Base-by-base conservation (phyloP, 2,113 vertebrate genomes). In the Myotis lucifugus region DNA sequence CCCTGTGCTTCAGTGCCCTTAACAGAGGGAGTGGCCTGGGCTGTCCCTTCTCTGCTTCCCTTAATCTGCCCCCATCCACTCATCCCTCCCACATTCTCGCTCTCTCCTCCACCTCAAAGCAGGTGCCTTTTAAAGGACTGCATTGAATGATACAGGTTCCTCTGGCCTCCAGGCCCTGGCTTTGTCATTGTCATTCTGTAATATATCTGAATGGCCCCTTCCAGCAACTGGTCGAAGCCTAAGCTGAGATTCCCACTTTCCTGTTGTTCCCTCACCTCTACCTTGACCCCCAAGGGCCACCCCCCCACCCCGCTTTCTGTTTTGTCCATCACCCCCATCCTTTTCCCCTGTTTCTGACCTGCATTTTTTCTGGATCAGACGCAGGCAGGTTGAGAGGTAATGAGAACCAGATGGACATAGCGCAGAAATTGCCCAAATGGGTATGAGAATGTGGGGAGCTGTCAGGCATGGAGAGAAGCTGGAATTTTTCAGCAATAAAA, bases 401-500 rank as follows among this genome's bases (percentile, higher is more conserved):
- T 99, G 99, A 99, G 99, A 99, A 99, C 99, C 99, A 99, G 99
- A 99, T 99, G 99, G 99, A 99, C 99, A 99, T 97, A 98, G 99
- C 98, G 98, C 98, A 98, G 99, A 99, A 99, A 99, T 99, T 99
- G 99, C 99, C 99, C 98, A 99, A 99, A 99, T 99, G 99, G 98
- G 99, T 99, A 99, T 98, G 98, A 99, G 99, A 99, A 99, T 99
- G 99, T 99, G 98, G 99, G 98, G 99, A 99, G 99, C 99, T 99
- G 99, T 99, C 99, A 99, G 99, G 98, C 99, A 99, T 99, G 99
- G 99, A 99, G 99, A 99, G 99, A 99, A 99, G 99, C 98, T 99
- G 99, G 99, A 99, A 99, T 99, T 99, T 99, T 99, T 99, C 98
- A 98, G 99, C 99, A 99, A 99, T 99, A 99, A 99, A 99, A 98